A percentile compares a stretch with the other conserved stretches of the same genome.
These are phyloP conservation scores for Cheilosia grossa DNA, from an alignment of 2,888 invertebrate genomes.

Conservation along the genomic window DNA sequence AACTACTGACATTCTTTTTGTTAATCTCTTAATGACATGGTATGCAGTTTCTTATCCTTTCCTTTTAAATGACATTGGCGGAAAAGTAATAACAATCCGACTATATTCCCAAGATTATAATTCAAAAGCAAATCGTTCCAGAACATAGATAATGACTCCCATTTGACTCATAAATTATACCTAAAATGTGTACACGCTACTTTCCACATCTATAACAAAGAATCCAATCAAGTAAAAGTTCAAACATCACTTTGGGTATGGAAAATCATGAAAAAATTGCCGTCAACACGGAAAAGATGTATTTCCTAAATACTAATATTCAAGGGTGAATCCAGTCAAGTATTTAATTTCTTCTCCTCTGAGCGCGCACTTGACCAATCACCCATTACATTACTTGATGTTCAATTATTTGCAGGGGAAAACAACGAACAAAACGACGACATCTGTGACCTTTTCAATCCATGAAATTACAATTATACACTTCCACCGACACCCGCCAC, in stretches of 20 bases:
- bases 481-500: constrained; percentile 51
- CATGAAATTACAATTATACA: constrained; percentile 75
- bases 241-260: constrained; percentile 28
- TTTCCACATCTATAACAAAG: constrained; percentile 6
- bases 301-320: constrained; percentile 62
- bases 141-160: constrained; percentile 80
- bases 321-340: constrained; percentile 61
- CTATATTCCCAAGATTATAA: not conserved
- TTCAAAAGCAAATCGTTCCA: constrained; percentile 35
- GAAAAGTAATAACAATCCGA: not conserved
- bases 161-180: constrained; percentile 80
- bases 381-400: constrained; percentile 72
- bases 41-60: not conserved
- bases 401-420: constrained; percentile 70
- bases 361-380: constrained; percentile 67
- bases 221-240: constrained; percentile 43
- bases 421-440: constrained; percentile 70
- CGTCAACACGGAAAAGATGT: constrained; percentile 35
- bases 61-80: not conserved
- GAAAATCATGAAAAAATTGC: constrained; percentile 1
- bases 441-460: constrained; percentile 75
- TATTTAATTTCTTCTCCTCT: constrained; percentile 65
- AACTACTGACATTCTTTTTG: no score
- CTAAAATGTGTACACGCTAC: constrained; percentile 13
- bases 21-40: no score